Evolutionary conservation across 1,140 invertebrate species (phyloP), one percentile per base, ranked within the genome.

Genomic region (Aphelenchoides avenae): DNA sequence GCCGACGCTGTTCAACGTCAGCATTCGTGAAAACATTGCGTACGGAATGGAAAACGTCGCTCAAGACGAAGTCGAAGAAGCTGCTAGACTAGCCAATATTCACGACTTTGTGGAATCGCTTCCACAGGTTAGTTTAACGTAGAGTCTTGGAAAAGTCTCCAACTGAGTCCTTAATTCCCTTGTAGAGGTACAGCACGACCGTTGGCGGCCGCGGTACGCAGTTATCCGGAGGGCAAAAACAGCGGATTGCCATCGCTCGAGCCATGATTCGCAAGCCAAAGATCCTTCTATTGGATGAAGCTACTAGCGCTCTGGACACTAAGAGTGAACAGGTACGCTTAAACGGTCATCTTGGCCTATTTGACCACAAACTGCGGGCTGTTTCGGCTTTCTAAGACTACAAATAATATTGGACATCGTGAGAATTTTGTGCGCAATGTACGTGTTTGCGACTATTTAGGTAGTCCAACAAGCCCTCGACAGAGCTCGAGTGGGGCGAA

Each of bases 81-180:
- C 88, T 4, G 87, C 89, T 0, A 87, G 85, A 71, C 83, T 84
- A 56, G 87, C 89, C 0, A 92, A 92, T 72, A 89, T 91, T 30
- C 88, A 91, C 64, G 81, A 83, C 29, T 93, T 92, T 68, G 85
- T 93, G n/a, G 78, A 83, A 42, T 83, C 83, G 33, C 78, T 93
- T 67, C 91, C 91, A 18, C 41, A 48, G 11, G 61, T 56, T 39
- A 39, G 31, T 11, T 44, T 40, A 15, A n/a, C 24, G 5, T n/a
- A 33, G n/a, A 20, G 29, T 7, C 7, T 22, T 15, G 5, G 26
- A 24, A 34, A n/a, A 7, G 18, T 52, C 5, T 2, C n/a, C 3
- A 52, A 9, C 43, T n/a, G n/a, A n/a, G n/a, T n/a, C n/a, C n/a
- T n/a, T n/a, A n/a, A n/a, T 49, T n/a, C 1, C 13, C 1, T 43